phyloP scores from a whole-genome alignment of 1,140 invertebrate genomes.

The Drosophila carrolli region DNA sequence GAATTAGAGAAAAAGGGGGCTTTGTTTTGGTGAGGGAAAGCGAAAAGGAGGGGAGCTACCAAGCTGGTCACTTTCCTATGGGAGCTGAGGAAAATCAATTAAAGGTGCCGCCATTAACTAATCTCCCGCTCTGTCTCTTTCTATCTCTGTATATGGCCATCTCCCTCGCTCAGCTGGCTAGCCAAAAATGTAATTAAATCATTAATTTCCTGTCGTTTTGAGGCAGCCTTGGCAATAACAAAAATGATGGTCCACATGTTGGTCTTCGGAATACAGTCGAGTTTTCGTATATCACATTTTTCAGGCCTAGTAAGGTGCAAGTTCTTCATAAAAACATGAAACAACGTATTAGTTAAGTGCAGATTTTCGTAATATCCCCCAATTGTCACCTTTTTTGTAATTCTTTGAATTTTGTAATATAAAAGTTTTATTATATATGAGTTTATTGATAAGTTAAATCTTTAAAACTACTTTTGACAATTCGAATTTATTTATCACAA shows the following conservation, averaged over 20 bases:
- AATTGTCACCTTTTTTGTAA: no score
- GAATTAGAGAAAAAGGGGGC: slow-evolving; percentile 5
- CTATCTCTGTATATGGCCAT: not conserved
- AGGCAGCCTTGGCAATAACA: slow-evolving; percentile 46
- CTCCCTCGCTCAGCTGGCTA: slow-evolving; percentile 1
- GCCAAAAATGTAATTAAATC: slow-evolving; percentile 69
- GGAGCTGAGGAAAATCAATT: slow-evolving; percentile 64
- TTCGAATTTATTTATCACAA: not conserved
- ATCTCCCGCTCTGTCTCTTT: slow-evolving; percentile 1
- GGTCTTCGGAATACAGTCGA: not conserved
- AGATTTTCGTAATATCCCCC: no score
- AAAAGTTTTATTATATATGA: no score
- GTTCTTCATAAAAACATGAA: no score
- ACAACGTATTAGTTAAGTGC: no score
- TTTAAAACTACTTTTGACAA: no score
- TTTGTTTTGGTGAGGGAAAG: not conserved
- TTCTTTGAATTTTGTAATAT: not conserved
- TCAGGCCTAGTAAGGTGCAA: no score
- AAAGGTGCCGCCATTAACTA: slow-evolving; percentile 50
- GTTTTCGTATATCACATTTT: not conserved
- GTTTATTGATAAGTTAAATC: no score
- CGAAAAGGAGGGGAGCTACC: not conserved
- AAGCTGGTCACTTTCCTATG: slow-evolving; percentile 57
- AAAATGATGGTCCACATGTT: slow-evolving; percentile 42
- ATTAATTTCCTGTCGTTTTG: slow-evolving; percentile 75